phyloP scores from a whole-genome alignment of 2,888 invertebrate genomes.

The Trichogramma evanescens region DNA sequence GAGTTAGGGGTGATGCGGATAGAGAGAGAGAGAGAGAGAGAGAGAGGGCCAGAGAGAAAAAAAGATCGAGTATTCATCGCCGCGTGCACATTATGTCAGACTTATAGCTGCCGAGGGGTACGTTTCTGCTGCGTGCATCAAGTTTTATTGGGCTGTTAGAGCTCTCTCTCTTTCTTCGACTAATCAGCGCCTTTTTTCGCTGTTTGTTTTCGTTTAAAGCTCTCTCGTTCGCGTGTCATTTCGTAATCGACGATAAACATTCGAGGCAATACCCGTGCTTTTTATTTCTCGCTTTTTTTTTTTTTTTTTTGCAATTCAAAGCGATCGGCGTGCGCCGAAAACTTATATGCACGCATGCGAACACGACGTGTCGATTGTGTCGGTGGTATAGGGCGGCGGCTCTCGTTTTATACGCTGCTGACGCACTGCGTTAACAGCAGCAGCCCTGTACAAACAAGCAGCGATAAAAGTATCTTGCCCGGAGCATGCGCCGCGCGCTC shows the following conservation, averaged over 20 bases:
- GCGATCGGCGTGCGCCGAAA: too few species aligned
- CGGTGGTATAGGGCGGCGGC: not conserved
- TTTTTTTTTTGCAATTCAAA: too few species aligned
- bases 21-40: not conserved
- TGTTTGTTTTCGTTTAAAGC: too few species aligned
- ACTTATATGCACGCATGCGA: too few species aligned
- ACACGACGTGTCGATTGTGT: too few species aligned
- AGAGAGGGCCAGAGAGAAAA: not conserved
- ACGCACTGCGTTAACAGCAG: not conserved
- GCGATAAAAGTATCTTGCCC: conserved; percentile 44
- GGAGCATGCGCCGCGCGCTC: conserved; percentile 47
- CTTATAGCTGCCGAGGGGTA: not conserved
- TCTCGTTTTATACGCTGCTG: not conserved
- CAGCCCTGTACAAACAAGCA: conserved; percentile 44
- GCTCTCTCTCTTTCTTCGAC: not conserved
- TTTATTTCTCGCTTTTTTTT: conserved; percentile 15
- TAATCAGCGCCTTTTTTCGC: not conserved
- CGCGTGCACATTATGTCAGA: conserved; percentile 21
- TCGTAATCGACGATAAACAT: not conserved
- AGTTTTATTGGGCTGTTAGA: too few species aligned
- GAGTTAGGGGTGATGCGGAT: too few species aligned
- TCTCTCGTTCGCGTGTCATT: too few species aligned
- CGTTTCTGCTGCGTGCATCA: too few species aligned
- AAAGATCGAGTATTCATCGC: conserved; percentile 27
- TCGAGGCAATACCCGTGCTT: conserved; percentile 10